These are phyloP conservation scores for Cephus rjabovi DNA, from an alignment of 2,888 invertebrate species.

Conservation along the genomic window DNA sequence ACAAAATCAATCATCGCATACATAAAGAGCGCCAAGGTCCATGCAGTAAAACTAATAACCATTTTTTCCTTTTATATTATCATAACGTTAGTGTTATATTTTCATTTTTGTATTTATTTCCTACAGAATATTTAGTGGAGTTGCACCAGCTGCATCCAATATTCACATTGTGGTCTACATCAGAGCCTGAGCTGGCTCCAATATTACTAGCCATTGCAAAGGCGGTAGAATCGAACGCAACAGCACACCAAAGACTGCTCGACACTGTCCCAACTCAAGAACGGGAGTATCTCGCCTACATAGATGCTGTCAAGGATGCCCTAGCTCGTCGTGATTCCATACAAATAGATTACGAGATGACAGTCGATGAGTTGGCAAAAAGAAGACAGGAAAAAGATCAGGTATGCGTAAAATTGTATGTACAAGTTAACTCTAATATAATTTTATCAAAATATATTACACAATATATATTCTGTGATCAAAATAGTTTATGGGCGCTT, in stretches of 20 bases:
- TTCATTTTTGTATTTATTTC: not conserved
- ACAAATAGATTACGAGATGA: conserved; percentile 75
- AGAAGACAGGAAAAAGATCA: conserved; percentile 74
- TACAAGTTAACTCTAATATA: not conserved
- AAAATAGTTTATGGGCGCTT: conserved; percentile 42
- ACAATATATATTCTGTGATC: conserved; percentile 23
- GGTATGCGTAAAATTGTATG: conserved; percentile 57
- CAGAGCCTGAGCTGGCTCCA: conserved; percentile 70
- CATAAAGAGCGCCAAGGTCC: conserved; percentile 73
- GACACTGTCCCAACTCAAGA: conserved; percentile 67
- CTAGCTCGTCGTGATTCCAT: conserved; percentile 73
- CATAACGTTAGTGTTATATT: not conserved
- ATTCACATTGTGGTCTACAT: conserved; percentile 73
- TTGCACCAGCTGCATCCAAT: conserved; percentile 73
- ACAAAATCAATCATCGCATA: conserved; percentile 74
- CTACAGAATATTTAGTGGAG: conserved; percentile 69
- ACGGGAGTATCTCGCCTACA: conserved; percentile 75
- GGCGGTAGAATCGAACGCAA: conserved; percentile 68
- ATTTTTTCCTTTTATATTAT: not conserved
- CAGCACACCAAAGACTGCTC: conserved; percentile 68
- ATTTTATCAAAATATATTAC: conserved; percentile 4
- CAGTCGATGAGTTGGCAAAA: conserved; percentile 74
- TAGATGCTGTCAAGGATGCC: conserved; percentile 77
- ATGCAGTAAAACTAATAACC: not conserved
- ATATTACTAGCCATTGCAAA: conserved; percentile 67